Conservation (phyloP, 2,113 vertebrate genomes). For the Leucosticte australis region DNA sequence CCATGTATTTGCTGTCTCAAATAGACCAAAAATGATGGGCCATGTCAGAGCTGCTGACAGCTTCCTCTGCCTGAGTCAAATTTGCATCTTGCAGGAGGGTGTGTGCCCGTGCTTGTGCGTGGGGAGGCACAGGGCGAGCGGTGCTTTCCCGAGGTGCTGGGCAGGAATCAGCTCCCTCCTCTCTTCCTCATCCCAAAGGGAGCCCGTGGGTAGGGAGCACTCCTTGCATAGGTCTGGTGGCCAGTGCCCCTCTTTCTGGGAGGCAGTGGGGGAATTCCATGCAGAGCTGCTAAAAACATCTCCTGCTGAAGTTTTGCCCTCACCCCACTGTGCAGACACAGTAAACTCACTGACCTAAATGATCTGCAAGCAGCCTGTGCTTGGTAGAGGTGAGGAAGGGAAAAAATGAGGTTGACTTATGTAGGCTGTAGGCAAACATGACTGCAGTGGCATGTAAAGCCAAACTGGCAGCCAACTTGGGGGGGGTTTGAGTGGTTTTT, state of each 20-base stretch:
- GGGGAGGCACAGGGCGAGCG: neutral
- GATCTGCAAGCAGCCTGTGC: neutral
- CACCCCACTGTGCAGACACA: neutral
- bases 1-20: neutral
- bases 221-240: neutral
- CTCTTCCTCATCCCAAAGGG: neutral
- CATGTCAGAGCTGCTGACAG: neutral
- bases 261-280: neutral
- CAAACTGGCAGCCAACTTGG: neutral
- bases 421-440: neutral
- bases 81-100: neutral
- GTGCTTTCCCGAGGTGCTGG: neutral
- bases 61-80: neutral
- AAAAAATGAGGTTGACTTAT: fast-evolving
- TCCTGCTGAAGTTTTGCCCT: neutral
- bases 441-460: neutral
- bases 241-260: neutral
- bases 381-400: neutral
- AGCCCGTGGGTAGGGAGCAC: fast-evolving
- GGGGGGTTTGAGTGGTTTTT: fast-evolving
- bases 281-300: neutral
- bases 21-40: neutral
- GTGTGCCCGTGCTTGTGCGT: neutral
- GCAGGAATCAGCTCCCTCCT: neutral
- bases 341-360: neutral